A percentile compares a stretch with the other conserved stretches of the same genome.
phyloP scores from a whole-genome alignment of 2,113 vertebrate species.

The Hoplias malabaricus region DNA sequence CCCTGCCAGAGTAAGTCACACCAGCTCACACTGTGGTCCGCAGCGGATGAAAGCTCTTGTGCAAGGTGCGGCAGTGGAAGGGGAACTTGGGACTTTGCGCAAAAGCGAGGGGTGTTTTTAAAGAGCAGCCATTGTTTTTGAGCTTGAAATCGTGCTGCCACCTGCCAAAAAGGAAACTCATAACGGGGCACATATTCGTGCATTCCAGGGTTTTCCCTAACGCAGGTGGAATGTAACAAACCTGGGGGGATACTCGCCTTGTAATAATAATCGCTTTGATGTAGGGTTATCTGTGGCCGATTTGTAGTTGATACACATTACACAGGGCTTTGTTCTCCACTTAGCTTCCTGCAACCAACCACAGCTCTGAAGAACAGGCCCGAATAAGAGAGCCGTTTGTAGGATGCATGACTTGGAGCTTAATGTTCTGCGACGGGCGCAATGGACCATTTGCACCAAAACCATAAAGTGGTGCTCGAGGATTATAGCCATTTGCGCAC shows the following conservation, averaged over 20 bases:
- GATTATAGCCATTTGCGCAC: background rate
- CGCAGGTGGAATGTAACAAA: too few species aligned
- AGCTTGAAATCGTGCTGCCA: background rate
- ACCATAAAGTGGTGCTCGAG: background rate
- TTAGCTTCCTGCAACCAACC: too few species aligned
- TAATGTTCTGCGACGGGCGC: background rate
- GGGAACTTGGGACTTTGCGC: background rate
- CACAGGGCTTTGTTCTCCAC: too few species aligned
- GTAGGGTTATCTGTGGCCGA: too few species aligned
- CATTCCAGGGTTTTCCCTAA: background rate
- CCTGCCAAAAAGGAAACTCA: background rate
- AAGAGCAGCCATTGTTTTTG: background rate
- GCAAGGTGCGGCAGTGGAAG: background rate
- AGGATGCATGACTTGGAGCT: background rate
- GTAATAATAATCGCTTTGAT: too few species aligned
- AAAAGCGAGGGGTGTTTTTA: background rate
- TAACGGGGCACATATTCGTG: background rate
- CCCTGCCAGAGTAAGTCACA: conserved; percentile 76
- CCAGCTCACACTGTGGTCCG: background rate
- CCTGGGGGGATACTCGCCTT: too few species aligned
- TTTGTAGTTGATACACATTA: too few species aligned
- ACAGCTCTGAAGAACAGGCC: conserved; percentile 20
- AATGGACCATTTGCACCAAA: background rate
- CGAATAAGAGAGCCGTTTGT: background rate
- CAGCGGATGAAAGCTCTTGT: background rate